Conservation (phyloP, 2,113 vertebrate genomes). For the Spermophilus dauricus region DNA sequence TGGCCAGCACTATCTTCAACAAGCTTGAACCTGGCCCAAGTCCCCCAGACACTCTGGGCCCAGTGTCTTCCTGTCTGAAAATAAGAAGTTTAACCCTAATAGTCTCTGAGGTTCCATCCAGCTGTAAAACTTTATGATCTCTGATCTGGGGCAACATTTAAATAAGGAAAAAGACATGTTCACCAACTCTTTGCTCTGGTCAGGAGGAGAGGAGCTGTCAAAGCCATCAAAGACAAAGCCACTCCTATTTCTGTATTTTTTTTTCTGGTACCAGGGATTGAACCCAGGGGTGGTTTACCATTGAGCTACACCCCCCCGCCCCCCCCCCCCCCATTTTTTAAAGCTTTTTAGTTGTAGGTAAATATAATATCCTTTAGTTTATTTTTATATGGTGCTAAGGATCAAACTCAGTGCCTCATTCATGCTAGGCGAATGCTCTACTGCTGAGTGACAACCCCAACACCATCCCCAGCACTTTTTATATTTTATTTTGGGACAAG, state of each 20-base stretch:
- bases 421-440: no score
- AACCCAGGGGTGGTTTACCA: no score
- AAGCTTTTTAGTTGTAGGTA: no score
- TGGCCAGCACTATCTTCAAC: fast-evolving
- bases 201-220: not conserved
- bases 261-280: not conserved
- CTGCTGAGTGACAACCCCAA: no score
- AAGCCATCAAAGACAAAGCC: not conserved
- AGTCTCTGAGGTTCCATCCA: not conserved
- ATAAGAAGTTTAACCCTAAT: not conserved
- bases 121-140: not conserved
- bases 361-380: no score
- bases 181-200: not conserved
- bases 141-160: not conserved
- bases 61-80: not conserved
- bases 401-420: no score
- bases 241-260: not conserved
- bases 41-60: not conserved
- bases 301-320: no score
- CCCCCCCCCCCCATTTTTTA: no score
- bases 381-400: no score
- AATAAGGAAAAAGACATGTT: not conserved
- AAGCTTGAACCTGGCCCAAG: not conserved
- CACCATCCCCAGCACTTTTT: no score
- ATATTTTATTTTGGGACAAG: not conserved